Base-by-base conservation (phyloP, 1,140 invertebrate genomes). In the Liolophura sinensis region DNA sequence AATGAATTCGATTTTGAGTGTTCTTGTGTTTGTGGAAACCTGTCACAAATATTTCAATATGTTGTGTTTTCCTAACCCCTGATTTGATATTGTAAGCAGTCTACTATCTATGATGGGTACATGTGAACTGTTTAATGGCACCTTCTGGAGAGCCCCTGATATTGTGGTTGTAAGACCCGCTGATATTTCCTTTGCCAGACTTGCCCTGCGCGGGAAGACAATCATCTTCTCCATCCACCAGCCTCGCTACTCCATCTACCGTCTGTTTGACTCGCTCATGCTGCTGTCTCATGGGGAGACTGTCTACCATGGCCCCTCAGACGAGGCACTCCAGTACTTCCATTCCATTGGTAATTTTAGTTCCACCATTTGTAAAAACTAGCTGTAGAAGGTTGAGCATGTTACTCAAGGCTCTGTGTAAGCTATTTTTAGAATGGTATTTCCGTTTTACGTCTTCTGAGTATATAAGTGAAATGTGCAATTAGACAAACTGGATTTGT, bases 201-300 rank as follows among this genome's bases (percentile, higher is more conserved):
- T 85, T 58, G 67, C 82, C 11, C 16, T 71, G 12, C 69, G 67
- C 54, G 83, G 83, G 46, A 71, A 73, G 15, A 85, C 81, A 12
- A 78, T 85, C 18, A 76, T 85, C 12, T 82, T 85, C 62, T 84
- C 83, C 6, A 84, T 85, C 24, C 84, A 85, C 69, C 84, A 85
- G 70, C 84, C 83, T 24, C 74, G 83, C 3, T 85, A 76, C 62
- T 81, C 81, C 51, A 85, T 85, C 51, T 85, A 73, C 70, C 73
- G 78, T 27, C 65, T 83, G 55, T 85, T 84, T 76, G 81, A 85
- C 61, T 68, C 57, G 9, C 57, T 85, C 0, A 75, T 78, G 56
- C 63, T 85, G 24, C 62, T 85, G 18, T 78, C 77, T 18, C 60
- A 73, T 9, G 84, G 84, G 16, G 68, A 79, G 60, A 66, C 67